Conservation (phyloP, 2,113 vertebrate species). For the Andinoacara biseriatus region DNA sequence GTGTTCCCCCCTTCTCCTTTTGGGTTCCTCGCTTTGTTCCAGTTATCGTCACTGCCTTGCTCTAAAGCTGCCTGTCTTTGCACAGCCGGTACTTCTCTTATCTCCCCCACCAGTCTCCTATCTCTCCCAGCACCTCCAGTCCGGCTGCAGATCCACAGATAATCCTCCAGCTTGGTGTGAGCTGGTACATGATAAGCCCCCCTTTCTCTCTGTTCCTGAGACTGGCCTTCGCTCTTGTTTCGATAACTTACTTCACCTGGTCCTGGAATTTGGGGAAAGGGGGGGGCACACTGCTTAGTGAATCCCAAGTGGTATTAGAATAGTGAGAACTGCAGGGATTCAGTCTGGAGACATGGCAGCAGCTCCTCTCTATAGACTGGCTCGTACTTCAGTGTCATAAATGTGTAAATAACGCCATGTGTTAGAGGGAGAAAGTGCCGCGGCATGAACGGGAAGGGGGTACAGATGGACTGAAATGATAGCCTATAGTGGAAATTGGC, state of each 20-base stretch:
- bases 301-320: slow-evolving; percentile 33
- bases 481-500: slow-evolving; percentile 75
- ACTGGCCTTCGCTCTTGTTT: slow-evolving; percentile 54
- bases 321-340: slow-evolving; percentile 30
- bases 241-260: slow-evolving; percentile 44
- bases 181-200: slow-evolving; percentile 64
- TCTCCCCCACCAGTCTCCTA: slow-evolving; percentile 65
- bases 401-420: slow-evolving; percentile 80
- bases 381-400: slow-evolving; percentile 71
- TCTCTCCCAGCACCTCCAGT: slow-evolving; percentile 58
- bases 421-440: slow-evolving; percentile 58
- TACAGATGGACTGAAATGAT: slow-evolving; percentile 75
- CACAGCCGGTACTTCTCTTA: slow-evolving; percentile 63
- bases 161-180: slow-evolving; percentile 67
- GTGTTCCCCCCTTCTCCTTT: neutral
- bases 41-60: slow-evolving; percentile 15
- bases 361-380: slow-evolving; percentile 56
- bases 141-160: slow-evolving; percentile 70
- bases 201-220: slow-evolving; percentile 53
- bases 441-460: slow-evolving; percentile 24
- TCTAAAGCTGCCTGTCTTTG: slow-evolving; percentile 53
- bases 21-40: neutral
- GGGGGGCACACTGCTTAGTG: slow-evolving; percentile 11
- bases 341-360: slow-evolving; percentile 48
- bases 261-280: neutral